Conservation (phyloP, 2,113 vertebrate species). For the Mohoua ochrocephala region DNA sequence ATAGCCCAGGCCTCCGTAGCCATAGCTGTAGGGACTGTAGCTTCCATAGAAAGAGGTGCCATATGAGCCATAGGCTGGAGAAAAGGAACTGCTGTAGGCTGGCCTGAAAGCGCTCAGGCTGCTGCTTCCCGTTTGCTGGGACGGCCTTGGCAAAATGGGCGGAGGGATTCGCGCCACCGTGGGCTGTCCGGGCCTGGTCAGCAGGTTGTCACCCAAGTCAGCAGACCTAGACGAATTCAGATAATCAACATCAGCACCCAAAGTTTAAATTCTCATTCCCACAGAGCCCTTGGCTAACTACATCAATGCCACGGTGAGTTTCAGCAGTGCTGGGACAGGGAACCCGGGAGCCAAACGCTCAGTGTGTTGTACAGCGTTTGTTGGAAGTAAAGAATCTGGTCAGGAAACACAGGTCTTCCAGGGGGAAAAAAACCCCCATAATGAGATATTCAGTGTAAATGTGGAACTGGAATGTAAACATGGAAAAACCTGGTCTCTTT, state of each 20-base stretch:
- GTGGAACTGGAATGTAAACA: neutral
- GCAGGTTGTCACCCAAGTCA: slow-evolving; percentile 74
- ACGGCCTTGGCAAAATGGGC: slow-evolving; percentile 83
- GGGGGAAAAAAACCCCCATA: neutral
- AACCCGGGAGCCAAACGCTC: neutral
- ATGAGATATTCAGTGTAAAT: neutral
- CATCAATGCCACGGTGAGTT: fast-evolving
- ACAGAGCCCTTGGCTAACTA: neutral
- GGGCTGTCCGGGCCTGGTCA: slow-evolving; percentile 77
- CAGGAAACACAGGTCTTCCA: neutral
- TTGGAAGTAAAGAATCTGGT: neutral
- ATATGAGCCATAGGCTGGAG: slow-evolving; percentile 83
- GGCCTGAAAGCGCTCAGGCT: slow-evolving; percentile 80
- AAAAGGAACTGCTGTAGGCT: slow-evolving; percentile 79
- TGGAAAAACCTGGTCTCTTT: neutral
- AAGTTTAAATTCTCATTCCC: neutral
- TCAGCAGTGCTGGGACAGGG: neutral
- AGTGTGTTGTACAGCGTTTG: fast-evolving
- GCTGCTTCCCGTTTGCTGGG: slow-evolving; percentile 76
- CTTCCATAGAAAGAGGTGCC: slow-evolving; percentile 81
- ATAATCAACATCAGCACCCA: neutral
- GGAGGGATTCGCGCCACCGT: slow-evolving; percentile 83
- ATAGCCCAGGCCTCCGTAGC: slow-evolving; percentile 81
- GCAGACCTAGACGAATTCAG: slow-evolving; percentile 75
- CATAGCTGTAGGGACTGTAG: slow-evolving; percentile 80